Base-by-base conservation (phyloP, 2,888 invertebrate species). In the Cerastoderma edule region DNA sequence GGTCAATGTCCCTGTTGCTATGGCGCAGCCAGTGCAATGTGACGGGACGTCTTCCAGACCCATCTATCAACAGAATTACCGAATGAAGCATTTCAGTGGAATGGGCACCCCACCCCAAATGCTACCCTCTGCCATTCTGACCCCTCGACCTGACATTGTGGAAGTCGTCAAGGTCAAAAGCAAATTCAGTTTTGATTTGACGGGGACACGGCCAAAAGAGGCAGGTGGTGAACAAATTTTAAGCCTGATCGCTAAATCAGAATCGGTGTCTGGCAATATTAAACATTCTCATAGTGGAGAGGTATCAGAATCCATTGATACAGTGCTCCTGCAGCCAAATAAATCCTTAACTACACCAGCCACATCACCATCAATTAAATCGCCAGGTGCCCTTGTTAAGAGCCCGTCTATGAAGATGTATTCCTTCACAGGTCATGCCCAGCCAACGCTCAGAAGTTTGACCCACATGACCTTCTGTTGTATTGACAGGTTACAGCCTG, bases 401-500 rank as follows among this genome's bases (percentile, higher is more conserved):
- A 73, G 70, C 60, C 74, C 80, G 16, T 48, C 50, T 13, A 46
- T 75, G n/a, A 73, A 56, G 2, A 66, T 72, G 54, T 75, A 69
- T 67, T 70, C 80, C 27, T 60, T 86, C 44, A 83, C 84, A 46
- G 88, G 88, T 6, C 91, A 91, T 72, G 83, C 85, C 0, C 87
- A 87, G 65, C 91, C 91, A 35, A 84, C 87, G 0, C 80, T 92
- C 35, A 78, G 88, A 16, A 83, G 86, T 22, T 63, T 81, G 4
- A 89, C 89, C 32, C 87, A 92, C 78, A 73, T 88, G 24, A 97
- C 97, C 87, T 99, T 97, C 93, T 98, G 98, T 90, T 98, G 98
- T 0, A 94, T 98, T 64, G 97, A 97, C 92, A 95, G 97, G 85
- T 96, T 97, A 0, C 98, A 99, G 91, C 98, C 99, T 1, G 97